Base-by-base conservation (phyloP, 2,797 vertebrate species). In the Antennarius maculatus region DNA sequence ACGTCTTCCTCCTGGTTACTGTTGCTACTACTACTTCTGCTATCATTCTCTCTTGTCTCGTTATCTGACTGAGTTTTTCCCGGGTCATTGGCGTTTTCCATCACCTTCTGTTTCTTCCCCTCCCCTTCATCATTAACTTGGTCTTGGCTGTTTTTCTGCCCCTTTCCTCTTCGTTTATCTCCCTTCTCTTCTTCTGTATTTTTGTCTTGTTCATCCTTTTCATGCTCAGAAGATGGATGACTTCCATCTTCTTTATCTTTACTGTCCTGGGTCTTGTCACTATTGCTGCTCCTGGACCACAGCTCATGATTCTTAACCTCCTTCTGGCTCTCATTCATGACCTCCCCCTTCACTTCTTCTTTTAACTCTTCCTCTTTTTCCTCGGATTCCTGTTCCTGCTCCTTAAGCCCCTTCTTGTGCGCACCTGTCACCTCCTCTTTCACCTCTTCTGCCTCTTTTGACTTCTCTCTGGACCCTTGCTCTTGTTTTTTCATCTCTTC, bases 121-220 rank as follows among this genome's bases (percentile, higher is more conserved):
- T 47, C 73, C 71, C 84, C 83, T 75, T 43, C 73, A 72, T 83
- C 86, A 70, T 87, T 85, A 77, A 58, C 62, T 34, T 60, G 62
- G 28, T 69, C 74, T 54, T 77, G 27, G 28, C 23, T 61, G 61
- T 53, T 67, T 31, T 70, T 74, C 60, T 79, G 71, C 11, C 16
- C 53, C 15, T 69, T 34, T 58, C 16, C 68, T 5, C 54, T 27
- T 9, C 72, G 76, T 59, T 47, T 42, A 66, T 83, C 78, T 76
- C 51, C 45, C 58, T 65, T 58, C 52, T 76, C 70, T 45, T 71
- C 74, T 31, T 67, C 76, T 66, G 7, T 58, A 50, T 48, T 61
- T 54, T 65, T 64, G 7, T 60, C 61, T 62, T 39, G 57, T 64
- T 80, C 76, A 27, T 77, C 59, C 51, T 74, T 79, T 71, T 80